A percentile compares a stretch with the other conserved stretches of the same genome.
These are phyloP conservation scores for Circaetus gallicus DNA, from an alignment of 2,113 vertebrate genomes.

Conservation along the genomic window DNA sequence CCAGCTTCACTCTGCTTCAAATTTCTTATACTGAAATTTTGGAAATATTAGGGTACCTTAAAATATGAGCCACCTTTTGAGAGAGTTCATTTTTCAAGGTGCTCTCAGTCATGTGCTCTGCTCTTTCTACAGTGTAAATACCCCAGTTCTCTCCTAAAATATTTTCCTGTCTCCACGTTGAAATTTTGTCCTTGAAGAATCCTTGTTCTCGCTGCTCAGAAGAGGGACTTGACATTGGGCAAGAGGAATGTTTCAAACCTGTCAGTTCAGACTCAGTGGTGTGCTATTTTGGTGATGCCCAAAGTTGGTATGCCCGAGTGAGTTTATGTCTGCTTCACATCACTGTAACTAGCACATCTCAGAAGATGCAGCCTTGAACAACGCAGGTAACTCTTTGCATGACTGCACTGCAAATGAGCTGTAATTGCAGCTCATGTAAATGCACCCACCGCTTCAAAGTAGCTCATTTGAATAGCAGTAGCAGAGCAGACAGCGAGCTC, in stretches of 20 bases:
- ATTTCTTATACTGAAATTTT: neutral
- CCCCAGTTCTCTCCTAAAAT: neutral
- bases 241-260: neutral
- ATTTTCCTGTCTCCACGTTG: neutral
- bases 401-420: neutral
- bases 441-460: neutral
- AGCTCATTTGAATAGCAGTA: fast-evolving
- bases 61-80: neutral
- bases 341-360: fast-evolving
- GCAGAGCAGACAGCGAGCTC: neutral
- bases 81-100: neutral
- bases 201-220: neutral
- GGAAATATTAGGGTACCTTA: neutral
- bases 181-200: neutral
- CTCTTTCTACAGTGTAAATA: neutral
- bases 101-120: neutral
- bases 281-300: neutral
- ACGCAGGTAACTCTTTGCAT: neutral
- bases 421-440: neutral
- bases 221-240: neutral
- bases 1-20: neutral
- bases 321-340: neutral
- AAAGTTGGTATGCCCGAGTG: neutral
- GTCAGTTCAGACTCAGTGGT: neutral
- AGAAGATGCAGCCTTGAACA: neutral